Conservation (phyloP, 2,113 vertebrate genomes). For the Acrocephalus arundinaceus region DNA sequence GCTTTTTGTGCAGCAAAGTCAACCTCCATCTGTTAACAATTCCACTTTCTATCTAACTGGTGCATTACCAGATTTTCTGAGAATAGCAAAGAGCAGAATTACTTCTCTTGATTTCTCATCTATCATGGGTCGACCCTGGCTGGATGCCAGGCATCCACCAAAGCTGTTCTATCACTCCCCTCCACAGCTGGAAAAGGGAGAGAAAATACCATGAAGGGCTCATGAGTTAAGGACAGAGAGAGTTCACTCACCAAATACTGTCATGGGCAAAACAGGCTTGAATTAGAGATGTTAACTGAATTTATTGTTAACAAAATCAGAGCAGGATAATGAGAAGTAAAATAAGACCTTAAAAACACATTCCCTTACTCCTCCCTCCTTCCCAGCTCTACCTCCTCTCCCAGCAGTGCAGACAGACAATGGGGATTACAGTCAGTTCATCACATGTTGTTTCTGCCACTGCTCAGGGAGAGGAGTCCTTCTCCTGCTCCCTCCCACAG, state of each 20-base stretch:
- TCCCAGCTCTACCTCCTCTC: background rate
- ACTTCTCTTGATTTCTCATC: background rate
- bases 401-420: background rate
- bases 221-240: background rate
- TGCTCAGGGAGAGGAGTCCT: background rate
- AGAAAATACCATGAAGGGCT: background rate
- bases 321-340: background rate
- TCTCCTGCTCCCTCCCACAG: background rate
- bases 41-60: background rate
- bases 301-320: background rate
- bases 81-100: background rate
- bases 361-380: background rate
- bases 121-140: background rate
- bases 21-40: background rate
- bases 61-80: background rate
- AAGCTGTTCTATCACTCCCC: background rate
- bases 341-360: background rate
- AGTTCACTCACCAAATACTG: background rate
- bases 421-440: background rate
- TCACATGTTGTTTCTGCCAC: background rate
- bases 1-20: background rate
- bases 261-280: background rate
- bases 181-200: background rate
- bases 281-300: background rate
- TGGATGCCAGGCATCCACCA: background rate